Conservation (phyloP, 53 echinoderm and acorn worm species). For the Holothuria leucospilota region DNA sequence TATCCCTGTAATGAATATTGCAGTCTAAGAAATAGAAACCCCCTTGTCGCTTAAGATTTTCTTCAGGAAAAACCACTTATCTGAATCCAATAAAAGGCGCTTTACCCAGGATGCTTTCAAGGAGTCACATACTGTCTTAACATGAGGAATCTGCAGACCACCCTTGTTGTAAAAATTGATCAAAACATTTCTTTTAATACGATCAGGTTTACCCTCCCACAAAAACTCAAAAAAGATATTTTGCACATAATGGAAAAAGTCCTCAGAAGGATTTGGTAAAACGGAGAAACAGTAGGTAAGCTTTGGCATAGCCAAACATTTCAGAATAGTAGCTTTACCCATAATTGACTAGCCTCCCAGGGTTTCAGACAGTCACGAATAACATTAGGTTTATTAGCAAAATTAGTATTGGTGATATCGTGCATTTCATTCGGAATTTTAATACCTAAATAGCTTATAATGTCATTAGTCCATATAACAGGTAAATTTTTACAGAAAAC, state of each 20-base stretch:
- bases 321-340: neutral
- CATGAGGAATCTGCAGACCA: neutral
- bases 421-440: neutral
- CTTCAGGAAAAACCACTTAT: neutral
- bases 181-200: neutral
- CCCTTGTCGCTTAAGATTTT: neutral
- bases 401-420: neutral
- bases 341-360: neutral
- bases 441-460: too few species aligned
- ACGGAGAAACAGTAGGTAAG: neutral
- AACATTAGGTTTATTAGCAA: neutral
- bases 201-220: neutral
- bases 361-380: too few species aligned
- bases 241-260: neutral
- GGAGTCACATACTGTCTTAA: neutral
- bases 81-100: neutral
- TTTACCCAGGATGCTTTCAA: slow-evolving; percentile 16
- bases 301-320: neutral
- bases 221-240: neutral
- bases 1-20: slow-evolving; percentile 3
- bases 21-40: neutral
- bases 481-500: neutral
- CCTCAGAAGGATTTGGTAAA: neutral
- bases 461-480: too few species aligned
- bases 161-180: neutral